Evolutionary conservation across 2,797 vertebrate species (phyloP), one percentile per base, ranked within the genome.

Genomic region (Arnoldichthys spilopterus): DNA sequence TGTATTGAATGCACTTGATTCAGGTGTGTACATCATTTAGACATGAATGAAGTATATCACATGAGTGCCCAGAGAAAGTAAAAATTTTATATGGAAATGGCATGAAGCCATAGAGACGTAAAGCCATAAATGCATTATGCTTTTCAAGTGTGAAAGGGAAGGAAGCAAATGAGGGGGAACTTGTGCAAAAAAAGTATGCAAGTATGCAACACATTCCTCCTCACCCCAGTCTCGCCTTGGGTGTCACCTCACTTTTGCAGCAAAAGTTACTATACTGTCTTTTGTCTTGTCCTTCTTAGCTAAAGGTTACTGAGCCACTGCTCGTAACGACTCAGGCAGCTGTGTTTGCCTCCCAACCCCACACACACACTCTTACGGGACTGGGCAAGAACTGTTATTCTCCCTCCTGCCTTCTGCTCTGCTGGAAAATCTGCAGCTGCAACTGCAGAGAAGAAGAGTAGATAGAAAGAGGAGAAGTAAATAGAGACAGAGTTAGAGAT

Each of bases 321-420:
- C 71, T 71, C 51, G 2, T 86, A 83, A 85, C 30, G 75, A 84
- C 76, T 76, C 76, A 80, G 72, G 70, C 85, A 86, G 85, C 85
- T 86, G 85, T 86, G 83, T 86, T 86, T 86, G 82, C 83, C 72
- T 79, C 82, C 74, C 68, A 76, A 78, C 80, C 76, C 77, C 74
- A 82, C 75, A 80, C 81, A 77, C 62, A 78, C 71, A 78, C 32
- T 76, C 72, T 47, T 53, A 72, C 56, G 56, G 76, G 82, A 78
- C 66, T 81, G 80, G 78, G 69, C 82, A 81, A 81, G 78, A 72
- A 77, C 66, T 85, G 77, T 84, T 83, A 72, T 83, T 80, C 81
- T 79, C 78, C 74, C 62, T 82, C 53, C 77, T 83, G 74, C 79
- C 76, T 79, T 83, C 47, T 22, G 73, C 74, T 72, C 77, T 51